phyloP scores from a whole-genome alignment of 2,888 invertebrate species.

The Apotomis betuletana region DNA sequence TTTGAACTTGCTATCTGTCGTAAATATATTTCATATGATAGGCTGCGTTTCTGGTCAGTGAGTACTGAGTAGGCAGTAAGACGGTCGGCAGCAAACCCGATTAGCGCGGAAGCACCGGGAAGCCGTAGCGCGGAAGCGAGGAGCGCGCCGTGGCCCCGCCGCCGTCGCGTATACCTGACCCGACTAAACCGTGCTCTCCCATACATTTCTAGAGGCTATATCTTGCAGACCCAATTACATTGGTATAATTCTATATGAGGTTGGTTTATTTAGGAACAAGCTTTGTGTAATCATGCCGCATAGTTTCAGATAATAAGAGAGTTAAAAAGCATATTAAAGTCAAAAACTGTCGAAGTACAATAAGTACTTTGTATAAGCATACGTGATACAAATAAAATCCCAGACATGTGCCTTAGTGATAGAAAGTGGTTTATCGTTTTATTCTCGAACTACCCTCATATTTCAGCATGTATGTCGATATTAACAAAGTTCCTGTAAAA shows the following conservation, averaged over 20 bases:
- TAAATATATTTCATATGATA: neutral
- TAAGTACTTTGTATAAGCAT: too few species aligned
- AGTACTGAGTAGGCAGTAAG: conserved; percentile 12
- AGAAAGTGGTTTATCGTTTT: too few species aligned
- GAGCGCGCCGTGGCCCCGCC: conserved; percentile 2
- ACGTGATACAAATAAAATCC: too few species aligned
- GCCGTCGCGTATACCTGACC: neutral
- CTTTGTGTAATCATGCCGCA: too few species aligned
- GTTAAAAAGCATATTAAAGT: too few species aligned
- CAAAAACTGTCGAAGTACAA: too few species aligned
- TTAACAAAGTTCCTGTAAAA: too few species aligned
- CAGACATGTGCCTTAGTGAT: too few species aligned
- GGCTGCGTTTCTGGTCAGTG: conserved; percentile 7
- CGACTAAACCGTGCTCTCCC: neutral
- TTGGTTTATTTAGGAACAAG: neutral
- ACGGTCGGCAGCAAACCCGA: conserved; percentile 50
- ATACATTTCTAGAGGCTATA: neutral
- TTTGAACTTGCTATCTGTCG: neutral
- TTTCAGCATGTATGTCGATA: too few species aligned
- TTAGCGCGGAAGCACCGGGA: conserved; percentile 53
- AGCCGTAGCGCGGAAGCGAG: conserved; percentile 49
- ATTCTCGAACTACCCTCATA: too few species aligned
- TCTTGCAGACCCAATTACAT: neutral
- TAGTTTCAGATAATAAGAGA: too few species aligned
- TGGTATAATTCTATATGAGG: neutral